phyloP scores from a whole-genome alignment of 2,888 invertebrate genomes.

The Lapara coniferarum region DNA sequence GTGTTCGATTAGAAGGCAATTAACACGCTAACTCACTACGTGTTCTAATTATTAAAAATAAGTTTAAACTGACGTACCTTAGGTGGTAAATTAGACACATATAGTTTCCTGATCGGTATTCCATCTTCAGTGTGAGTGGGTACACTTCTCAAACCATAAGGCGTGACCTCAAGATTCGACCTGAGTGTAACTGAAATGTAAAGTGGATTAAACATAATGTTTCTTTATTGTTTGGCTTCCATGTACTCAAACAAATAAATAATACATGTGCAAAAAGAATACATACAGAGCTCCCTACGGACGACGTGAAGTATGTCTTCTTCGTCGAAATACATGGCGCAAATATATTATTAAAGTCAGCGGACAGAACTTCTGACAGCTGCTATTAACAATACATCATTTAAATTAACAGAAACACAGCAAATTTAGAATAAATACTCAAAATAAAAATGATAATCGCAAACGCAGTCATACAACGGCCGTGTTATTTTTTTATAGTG shows the following conservation, averaged over 20 bases:
- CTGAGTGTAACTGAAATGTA: conserved; percentile 61
- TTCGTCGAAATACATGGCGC: conserved; percentile 66
- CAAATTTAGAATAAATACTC: conserved; percentile 68
- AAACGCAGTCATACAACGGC: conserved; percentile 73
- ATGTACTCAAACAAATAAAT: background rate
- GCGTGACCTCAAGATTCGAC: conserved; percentile 57
- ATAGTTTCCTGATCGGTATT: conserved; percentile 83
- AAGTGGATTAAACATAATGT: background rate
- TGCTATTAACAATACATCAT: conserved; percentile 24
- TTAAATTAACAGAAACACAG: conserved; percentile 47
- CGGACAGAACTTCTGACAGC: conserved; percentile 5
- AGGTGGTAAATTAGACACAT: conserved; percentile 82
- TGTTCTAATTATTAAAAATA: background rate
- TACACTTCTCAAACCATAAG: conserved; percentile 58
- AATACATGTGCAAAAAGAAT: conserved; percentile 3
- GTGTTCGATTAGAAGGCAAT: background rate
- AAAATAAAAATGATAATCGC: conserved; percentile 66
- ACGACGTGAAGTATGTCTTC: conserved; percentile 67
- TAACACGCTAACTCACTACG: no score
- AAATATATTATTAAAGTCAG: conserved; percentile 20
- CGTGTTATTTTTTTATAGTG: conserved; percentile 51
- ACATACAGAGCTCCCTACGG: conserved; percentile 67
- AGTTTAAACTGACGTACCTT: conserved; percentile 61
- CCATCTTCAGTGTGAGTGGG: conserved; percentile 83
- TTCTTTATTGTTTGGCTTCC: background rate